Percentiles rank a stretch among this genome's conserved stretches.
These are phyloP conservation scores for Agonopterix arenella DNA, from an alignment of 2,888 invertebrate species.

Conservation along the genomic window DNA sequence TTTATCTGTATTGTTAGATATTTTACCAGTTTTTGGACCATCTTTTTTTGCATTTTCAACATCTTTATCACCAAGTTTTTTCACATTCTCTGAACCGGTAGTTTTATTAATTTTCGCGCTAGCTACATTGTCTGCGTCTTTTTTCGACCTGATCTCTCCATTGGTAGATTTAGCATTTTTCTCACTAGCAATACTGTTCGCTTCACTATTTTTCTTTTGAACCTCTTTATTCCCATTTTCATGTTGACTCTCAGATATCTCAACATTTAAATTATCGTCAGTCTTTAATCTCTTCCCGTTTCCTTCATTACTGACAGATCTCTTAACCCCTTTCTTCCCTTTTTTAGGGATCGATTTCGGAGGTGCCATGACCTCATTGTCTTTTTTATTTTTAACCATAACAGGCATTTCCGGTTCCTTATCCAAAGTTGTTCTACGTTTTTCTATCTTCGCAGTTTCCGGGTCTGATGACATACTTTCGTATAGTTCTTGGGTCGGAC, in stretches of 20 bases:
- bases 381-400: constrained; percentile 19
- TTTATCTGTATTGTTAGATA: background rate
- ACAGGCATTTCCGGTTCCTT: constrained; percentile 20
- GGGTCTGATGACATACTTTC: constrained; percentile 34
- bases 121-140: constrained; percentile 4
- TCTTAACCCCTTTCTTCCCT: constrained; percentile 5
- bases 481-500: constrained; percentile 10
- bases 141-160: background rate
- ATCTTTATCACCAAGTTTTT: too few relatives aligned
- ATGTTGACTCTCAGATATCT: background rate
- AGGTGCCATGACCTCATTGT: constrained; percentile 50
- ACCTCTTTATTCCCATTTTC: background rate
- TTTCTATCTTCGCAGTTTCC: constrained; percentile 25
- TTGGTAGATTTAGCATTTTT: constrained; percentile 7
- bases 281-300: background rate
- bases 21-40: background rate
- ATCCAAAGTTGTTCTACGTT: constrained; percentile 20
- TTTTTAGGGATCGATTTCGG: constrained; percentile 53
- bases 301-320: constrained; percentile 6
- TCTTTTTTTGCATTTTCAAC: too few relatives aligned
- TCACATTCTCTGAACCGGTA: background rate
- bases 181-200: constrained; percentile 2
- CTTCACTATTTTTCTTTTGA: background rate
- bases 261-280: too few relatives aligned
- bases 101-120: constrained; percentile 4